These are phyloP conservation scores for Florisuga fusca DNA, from an alignment of 2,797 vertebrate species.

Conservation along the genomic window DNA sequence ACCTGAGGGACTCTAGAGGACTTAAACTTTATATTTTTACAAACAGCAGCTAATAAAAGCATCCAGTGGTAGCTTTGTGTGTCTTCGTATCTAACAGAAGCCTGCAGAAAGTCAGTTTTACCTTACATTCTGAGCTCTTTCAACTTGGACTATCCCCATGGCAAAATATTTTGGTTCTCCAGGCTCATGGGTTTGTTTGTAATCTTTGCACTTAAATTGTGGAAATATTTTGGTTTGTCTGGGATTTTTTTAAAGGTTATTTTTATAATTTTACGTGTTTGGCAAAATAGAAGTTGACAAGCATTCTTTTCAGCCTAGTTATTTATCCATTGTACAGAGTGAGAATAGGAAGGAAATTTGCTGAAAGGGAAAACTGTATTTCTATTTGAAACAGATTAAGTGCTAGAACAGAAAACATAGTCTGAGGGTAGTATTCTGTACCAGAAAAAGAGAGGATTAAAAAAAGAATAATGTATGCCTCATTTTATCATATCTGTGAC, in stretches of 20 bases:
- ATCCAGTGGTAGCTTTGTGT: neutral
- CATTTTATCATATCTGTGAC: neutral
- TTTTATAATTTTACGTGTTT: neutral
- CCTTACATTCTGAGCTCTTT: neutral
- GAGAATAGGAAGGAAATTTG: neutral
- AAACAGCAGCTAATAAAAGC: neutral
- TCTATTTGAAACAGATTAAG: neutral
- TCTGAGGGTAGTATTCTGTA: neutral
- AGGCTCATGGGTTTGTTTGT: neutral
- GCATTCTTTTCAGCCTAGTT: slow-evolving; percentile 29
- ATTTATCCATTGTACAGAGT: neutral
- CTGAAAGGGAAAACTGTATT: slow-evolving; percentile 9
- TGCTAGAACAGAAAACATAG: neutral
- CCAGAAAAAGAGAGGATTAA: slow-evolving; percentile 24
- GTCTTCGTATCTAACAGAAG: neutral
- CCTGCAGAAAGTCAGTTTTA: neutral
- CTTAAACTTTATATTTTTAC: neutral
- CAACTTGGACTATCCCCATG: neutral
- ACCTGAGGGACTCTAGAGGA: neutral
- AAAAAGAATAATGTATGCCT: neutral
- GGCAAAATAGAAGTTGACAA: slow-evolving; percentile 4
- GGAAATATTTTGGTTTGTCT: neutral
- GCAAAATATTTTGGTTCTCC: neutral
- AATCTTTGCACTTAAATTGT: neutral
- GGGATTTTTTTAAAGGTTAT: neutral